Evolutionary conservation across 2,888 invertebrate species (phyloP).

Genomic region (Alentia gelatinosa): DNA sequence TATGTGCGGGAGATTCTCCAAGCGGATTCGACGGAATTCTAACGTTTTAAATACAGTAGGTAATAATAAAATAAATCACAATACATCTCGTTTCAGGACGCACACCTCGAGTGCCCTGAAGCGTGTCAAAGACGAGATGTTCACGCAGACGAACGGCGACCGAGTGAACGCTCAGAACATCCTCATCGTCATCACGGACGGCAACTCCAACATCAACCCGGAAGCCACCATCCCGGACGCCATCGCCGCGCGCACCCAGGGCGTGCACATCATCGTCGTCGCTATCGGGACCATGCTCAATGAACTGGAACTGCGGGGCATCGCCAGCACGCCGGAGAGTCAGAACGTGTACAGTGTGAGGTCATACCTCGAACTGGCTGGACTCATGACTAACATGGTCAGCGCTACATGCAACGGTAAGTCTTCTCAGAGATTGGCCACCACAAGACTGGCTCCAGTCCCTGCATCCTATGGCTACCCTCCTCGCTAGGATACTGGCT

Average conservation of each 20-base stretch:
- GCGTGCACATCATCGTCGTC: slow-evolving; percentile 57
- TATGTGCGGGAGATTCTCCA: too few species aligned
- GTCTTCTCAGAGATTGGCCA: too few species aligned
- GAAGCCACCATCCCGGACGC: slow-evolving; percentile 72
- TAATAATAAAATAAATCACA: too few species aligned
- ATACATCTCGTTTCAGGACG: slow-evolving; percentile 14
- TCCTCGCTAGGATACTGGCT: not conserved
- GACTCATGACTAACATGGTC: slow-evolving; percentile 68
- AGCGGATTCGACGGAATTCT: too few species aligned
- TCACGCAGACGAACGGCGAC: slow-evolving; percentile 71
- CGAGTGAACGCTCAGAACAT: slow-evolving; percentile 71
- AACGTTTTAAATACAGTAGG: too few species aligned
- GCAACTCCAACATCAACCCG: slow-evolving; percentile 72
- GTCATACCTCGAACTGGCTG: slow-evolving; percentile 54
- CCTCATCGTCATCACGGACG: slow-evolving; percentile 73
- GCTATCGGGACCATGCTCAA: slow-evolving; percentile 56
- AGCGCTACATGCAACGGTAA: slow-evolving; percentile 75
- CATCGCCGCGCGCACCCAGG: slow-evolving; percentile 53
- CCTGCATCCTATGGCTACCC: not conserved
- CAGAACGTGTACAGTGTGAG: slow-evolving; percentile 47
- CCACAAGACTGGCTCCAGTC: too few species aligned
- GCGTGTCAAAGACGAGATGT: slow-evolving; percentile 64
- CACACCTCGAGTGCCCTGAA: slow-evolving; percentile 42
- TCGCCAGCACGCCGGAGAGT: slow-evolving; percentile 58
- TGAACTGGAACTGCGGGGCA: slow-evolving; percentile 58